Base-by-base conservation (phyloP, 1,140 invertebrate genomes). In the Dreissena polymorpha region DNA sequence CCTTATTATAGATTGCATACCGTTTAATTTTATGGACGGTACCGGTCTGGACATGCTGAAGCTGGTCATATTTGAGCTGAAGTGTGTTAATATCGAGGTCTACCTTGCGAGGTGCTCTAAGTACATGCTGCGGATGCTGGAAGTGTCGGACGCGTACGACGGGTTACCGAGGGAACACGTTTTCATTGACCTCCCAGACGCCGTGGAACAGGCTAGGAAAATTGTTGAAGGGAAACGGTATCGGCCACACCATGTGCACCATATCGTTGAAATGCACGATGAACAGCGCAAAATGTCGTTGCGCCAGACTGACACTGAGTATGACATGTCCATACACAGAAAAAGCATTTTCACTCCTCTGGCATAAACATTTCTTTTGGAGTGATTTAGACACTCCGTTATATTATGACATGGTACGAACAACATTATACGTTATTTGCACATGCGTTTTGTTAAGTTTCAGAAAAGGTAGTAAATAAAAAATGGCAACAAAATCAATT, bases 1-100 rank as follows among this genome's bases (percentile, higher is more conserved):
- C 57, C 78, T 92, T 27, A 85, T 92, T 27, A 80, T 92, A n/a
- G 91, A 92, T 85, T 91, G 90, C 79, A 86, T 85, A n/a, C 83
- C 85, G 18, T 87, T 91, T 78, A 88, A 89, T 57, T 91, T 90
- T 77, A 88, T 92, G 2, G 91, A 92, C 78, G 72, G 84, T 23
- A 86, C 84, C 10, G 91, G 90, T 0, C 68, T 91, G 5, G 88
- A 89, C 67, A 88, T 88, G 78, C 83, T 92, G n/a, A 79, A 84
- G 64, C 74, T 87, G 78, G 83, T 90, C 13, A 65, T 85, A 29
- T 83, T 69, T 13, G 84, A 86, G 49, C 74, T 85, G 8, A 25
- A 51, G 18, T 64, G 68, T n/a, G 27, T 74, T 7, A 86, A 84
- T 39, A 85, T 86, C 8, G 18, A 55, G n/a, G 79, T 88, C 0